phyloP scores from a whole-genome alignment of 2,797 vertebrate genomes.

The Morus bassanus region DNA sequence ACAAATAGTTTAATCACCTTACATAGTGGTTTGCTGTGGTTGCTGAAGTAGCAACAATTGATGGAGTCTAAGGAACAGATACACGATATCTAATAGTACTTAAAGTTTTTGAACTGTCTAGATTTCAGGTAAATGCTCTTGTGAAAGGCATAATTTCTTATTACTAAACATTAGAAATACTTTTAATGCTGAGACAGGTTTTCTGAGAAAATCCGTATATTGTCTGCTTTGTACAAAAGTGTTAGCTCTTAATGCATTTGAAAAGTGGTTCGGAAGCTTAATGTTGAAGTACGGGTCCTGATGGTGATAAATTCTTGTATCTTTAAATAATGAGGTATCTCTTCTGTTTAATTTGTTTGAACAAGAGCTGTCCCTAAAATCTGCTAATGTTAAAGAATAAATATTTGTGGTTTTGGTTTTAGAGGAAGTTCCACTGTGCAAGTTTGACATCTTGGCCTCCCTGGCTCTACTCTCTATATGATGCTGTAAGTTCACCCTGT shows the following conservation, averaged over 20 bases:
- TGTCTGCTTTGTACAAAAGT: not conserved
- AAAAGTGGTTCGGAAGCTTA: not conserved
- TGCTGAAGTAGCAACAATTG: not conserved
- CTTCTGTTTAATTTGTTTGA: not conserved
- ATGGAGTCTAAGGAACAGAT: not conserved
- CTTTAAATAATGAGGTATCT: not conserved
- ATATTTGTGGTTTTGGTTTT: constrained; percentile 32
- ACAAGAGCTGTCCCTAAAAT: not conserved
- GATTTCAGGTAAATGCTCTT: not conserved
- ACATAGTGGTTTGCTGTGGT: not conserved
- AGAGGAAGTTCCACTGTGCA: constrained; percentile 94
- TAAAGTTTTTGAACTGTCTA: not conserved
- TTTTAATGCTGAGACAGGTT: not conserved
- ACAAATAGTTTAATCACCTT: not conserved
- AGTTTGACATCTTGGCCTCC: constrained; percentile 95
- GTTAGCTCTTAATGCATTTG: not conserved
- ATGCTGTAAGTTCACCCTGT: constrained; percentile 86
- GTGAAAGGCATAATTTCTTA: not conserved
- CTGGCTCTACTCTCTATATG: constrained; percentile 96
- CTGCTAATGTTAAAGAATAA: not conserved
- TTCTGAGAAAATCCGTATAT: not conserved
- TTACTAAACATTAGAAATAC: not conserved
- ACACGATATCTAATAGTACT: not conserved
- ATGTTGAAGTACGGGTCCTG: not conserved
- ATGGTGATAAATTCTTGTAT: not conserved